Evolutionary conservation across 2,797 vertebrate genomes (phyloP).

Genomic region (Rhinoraja longicauda): DNA sequence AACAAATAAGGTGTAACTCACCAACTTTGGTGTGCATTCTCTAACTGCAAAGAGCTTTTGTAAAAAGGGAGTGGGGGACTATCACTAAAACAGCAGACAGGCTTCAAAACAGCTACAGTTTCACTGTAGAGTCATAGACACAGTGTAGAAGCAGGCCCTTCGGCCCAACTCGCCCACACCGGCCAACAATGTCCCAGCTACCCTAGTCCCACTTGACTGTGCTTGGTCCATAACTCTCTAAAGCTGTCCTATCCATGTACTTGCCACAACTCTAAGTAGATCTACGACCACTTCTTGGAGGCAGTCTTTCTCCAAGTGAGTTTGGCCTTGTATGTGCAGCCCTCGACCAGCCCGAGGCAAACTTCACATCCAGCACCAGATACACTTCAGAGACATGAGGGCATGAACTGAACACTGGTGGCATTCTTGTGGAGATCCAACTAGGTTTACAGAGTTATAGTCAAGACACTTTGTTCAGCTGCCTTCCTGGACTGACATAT

Average conservation of each 20-base stretch:
- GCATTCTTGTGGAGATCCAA: background rate
- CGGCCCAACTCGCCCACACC: too few species aligned
- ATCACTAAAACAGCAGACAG: background rate
- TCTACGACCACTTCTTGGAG: background rate
- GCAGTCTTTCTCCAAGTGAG: background rate
- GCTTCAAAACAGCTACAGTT: background rate
- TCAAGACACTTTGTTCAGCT: background rate
- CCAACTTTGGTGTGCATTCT: background rate
- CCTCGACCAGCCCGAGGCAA: background rate
- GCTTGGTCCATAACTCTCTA: too few species aligned
- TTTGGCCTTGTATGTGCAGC: background rate
- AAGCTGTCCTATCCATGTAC: too few species aligned
- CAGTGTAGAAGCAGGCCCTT: too few species aligned
- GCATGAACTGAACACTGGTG: background rate
- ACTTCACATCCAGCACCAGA: background rate
- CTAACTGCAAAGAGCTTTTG: background rate
- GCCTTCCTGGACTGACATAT: background rate
- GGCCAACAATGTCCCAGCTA: too few species aligned
- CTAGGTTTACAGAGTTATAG: background rate
- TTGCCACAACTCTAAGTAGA: too few species aligned
- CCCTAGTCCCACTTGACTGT: too few species aligned
- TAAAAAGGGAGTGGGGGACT: background rate
- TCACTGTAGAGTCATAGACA: too few species aligned
- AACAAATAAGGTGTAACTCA: background rate
- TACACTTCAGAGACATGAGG: background rate